Percentiles rank a stretch among this genome's conserved stretches.
These are phyloP conservation scores for Aplysia californica DNA, from an alignment of 1,140 invertebrate genomes.

Conservation along the genomic window DNA sequence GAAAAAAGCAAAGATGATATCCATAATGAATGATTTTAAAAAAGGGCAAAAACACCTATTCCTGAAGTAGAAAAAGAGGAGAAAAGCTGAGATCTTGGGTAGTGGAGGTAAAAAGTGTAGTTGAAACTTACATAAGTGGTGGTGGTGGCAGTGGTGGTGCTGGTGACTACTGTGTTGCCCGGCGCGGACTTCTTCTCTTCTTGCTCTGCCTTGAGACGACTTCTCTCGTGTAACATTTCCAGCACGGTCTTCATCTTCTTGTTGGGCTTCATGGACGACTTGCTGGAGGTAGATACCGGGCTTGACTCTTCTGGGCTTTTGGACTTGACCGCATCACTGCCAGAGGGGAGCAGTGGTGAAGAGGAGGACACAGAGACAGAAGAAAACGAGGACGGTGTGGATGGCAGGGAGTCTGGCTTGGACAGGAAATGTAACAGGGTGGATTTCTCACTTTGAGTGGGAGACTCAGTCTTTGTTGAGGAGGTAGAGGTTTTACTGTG, in stretches of 20 bases:
- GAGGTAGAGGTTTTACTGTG: not conserved
- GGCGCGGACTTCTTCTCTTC: not conserved
- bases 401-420: not conserved
- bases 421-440: not conserved
- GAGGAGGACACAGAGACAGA: not conserved
- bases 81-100: no score
- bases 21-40: no score
- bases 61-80: no score
- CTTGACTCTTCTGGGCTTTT: no score
- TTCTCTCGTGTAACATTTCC: conserved; percentile 25
- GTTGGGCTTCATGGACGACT: not conserved
- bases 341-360: not conserved
- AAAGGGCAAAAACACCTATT: no score
- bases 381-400: not conserved
- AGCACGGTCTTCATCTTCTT: conserved; percentile 23
- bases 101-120: not conserved
- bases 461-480: conserved; percentile 2
- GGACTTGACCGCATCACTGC: no score
- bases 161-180: not conserved
- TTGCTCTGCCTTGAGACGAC: conserved; percentile 1
- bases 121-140: conserved; percentile 22
- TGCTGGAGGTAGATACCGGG: no score
- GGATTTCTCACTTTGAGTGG: conserved; percentile 14
- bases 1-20: no score
- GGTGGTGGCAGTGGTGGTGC: conserved; percentile 11